Evolutionary conservation across 2,888 invertebrate species (phyloP), one percentile per base, ranked within the genome.

Genomic region (Scaptomyza flava): DNA sequence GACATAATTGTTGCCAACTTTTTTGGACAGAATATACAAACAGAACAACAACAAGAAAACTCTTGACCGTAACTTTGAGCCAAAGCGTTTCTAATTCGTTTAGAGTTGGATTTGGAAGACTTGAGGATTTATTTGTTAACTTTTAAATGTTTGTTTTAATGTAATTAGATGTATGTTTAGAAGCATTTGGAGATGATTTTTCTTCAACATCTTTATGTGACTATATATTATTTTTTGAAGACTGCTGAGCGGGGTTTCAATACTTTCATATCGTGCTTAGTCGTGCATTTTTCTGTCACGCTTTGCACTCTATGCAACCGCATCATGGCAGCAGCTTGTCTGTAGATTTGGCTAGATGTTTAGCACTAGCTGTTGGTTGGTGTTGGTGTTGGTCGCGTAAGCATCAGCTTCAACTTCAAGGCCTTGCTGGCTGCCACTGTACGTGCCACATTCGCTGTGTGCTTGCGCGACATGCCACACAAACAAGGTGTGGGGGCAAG

Each of bases 1-100:
- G 79, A 84, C 81, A 84, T 74, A 79, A 81, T 81, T 82, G 76
- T 64, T 73, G 63, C 7, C 51, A 68, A 61, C 27, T 51, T 17
- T 38, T 41, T 51, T 52, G 47, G 31, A 47, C 61, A 45, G 48
- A n/a, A n/a, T n/a, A n/a, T n/a, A n/a, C 68, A 69, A 61, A 68
- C 61, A 63, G 67, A 68, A 38, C 60, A 33, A 23, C 34, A 54
- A 11, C 58, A 11, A 34, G 30, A 61, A 52, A 61, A 52, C 53
- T 34, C 31, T 17, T 57, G 46, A 43, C 42, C 11, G 9, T 38
- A 54, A 51, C 52, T 71, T 74, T 48, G 68, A 64, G 64, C 47
- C 23, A 47, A 45, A 53, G 17, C 23, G 23, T 30, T 42, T 38
- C 46, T 27, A 42, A 54, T 20, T 33, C 17, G 27, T 8, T 48